These are phyloP conservation scores for Meta bourneti DNA, from an alignment of 2,888 invertebrate genomes.

Conservation along the genomic window DNA sequence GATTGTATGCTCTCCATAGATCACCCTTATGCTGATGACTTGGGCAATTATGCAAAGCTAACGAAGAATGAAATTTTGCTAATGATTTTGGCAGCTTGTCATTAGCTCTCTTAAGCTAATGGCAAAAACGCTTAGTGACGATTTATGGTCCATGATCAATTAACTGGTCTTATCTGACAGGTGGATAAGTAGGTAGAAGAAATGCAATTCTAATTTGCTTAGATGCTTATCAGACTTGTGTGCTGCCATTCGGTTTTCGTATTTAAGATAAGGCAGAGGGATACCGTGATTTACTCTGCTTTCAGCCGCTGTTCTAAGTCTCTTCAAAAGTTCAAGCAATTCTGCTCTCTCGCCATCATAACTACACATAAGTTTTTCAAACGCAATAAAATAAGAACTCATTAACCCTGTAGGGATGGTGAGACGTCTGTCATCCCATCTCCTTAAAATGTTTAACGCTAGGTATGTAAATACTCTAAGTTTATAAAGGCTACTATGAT, in stretches of 20 bases:
- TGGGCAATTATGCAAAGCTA: conserved; percentile 73
- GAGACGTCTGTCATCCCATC: no score
- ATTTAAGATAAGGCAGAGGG: conserved; percentile 24
- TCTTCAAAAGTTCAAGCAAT: conserved; percentile 1
- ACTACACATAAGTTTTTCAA: background rate
- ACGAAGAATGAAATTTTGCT: conserved; percentile 70
- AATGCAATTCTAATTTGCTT: conserved; percentile 56
- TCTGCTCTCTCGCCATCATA: background rate
- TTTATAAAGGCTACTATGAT: no score
- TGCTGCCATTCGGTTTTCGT: conserved; percentile 7
- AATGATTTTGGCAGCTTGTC: conserved; percentile 70
- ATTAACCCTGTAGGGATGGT: no score
- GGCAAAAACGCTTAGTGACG: conserved; percentile 68
- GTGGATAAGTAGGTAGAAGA: conserved; percentile 53
- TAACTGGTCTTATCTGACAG: conserved; percentile 62
- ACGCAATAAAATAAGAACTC: background rate
- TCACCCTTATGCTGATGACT: conserved; percentile 71
- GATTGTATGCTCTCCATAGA: conserved; percentile 63
- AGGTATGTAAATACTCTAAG: no score
- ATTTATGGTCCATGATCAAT: conserved; percentile 64
- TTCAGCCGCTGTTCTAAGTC: conserved; percentile 27
- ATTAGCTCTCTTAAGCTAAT: conserved; percentile 65
- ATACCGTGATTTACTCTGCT: conserved; percentile 28
- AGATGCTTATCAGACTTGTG: conserved; percentile 35
- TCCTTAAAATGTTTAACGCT: no score